These are phyloP conservation scores for Dipus sagitta DNA, from an alignment of 2,797 vertebrate species.

Conservation along the genomic window DNA sequence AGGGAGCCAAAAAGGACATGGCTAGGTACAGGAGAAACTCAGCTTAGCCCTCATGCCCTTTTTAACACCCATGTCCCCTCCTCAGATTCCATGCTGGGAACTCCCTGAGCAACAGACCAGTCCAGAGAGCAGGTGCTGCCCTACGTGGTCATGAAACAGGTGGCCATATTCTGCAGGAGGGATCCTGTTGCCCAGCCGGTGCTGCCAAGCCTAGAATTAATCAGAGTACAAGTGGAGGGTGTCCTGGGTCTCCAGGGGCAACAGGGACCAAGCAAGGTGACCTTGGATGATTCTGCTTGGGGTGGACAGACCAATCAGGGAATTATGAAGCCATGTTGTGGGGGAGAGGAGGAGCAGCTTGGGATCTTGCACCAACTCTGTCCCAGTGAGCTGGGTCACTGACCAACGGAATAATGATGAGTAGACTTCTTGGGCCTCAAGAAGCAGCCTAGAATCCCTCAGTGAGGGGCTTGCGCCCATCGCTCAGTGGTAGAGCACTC, in stretches of 20 bases:
- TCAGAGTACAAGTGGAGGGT: background rate
- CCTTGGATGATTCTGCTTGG: background rate
- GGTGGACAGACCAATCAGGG: background rate
- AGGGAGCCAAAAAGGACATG: background rate
- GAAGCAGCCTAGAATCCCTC: background rate
- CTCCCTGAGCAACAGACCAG: background rate
- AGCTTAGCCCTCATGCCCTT: too few species aligned
- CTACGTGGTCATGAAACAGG: background rate
- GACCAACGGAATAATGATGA: background rate
- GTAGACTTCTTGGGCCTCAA: background rate
- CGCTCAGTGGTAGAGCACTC: background rate
- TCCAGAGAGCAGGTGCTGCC: conserved; percentile 13
- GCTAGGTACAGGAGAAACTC: background rate
- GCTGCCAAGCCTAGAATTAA: conserved; percentile 60
- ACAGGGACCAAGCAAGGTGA: background rate
- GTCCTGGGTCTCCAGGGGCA: background rate
- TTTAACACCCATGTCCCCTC: background rate
- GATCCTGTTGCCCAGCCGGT: background rate
- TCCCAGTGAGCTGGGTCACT: background rate
- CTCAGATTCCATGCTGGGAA: conserved; percentile 29
- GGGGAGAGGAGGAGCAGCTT: background rate
- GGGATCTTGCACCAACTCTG: background rate
- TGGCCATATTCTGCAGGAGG: background rate
- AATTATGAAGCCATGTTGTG: background rate
- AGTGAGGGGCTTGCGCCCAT: background rate